Evolutionary conservation across 2,113 vertebrate genomes (phyloP).

Genomic region (Neotoma lepida): DNA sequence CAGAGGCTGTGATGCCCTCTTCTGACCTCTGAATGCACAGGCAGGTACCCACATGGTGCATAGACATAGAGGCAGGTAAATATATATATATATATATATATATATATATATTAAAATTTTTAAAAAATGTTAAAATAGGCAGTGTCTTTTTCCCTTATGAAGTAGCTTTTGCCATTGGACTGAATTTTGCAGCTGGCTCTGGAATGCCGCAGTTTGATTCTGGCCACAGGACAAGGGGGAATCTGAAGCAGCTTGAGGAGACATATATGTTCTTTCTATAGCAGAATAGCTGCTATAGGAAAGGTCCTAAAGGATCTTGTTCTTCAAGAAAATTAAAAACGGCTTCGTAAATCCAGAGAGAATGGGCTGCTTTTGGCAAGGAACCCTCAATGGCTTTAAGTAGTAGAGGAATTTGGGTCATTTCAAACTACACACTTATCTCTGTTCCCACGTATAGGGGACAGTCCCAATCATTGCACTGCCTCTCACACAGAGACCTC

Average conservation of each 20-base stretch:
- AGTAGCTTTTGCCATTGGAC: background rate
- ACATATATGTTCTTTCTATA: background rate
- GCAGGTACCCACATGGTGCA: background rate
- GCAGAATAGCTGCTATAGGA: background rate
- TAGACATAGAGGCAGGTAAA: background rate
- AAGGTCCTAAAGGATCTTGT: background rate
- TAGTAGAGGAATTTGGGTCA: slow-evolving; percentile 30
- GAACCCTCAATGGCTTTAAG: background rate
- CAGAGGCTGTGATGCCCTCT: background rate
- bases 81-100: too few relatives aligned
- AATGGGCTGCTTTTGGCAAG: slow-evolving; percentile 27
- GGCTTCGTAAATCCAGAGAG: background rate
- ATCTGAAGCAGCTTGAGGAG: background rate
- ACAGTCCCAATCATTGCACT: background rate
- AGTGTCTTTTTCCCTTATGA: background rate
- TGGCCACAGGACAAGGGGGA: background rate
- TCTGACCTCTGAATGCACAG: background rate
- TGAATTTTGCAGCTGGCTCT: background rate
- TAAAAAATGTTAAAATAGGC: background rate
- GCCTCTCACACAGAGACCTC: background rate
- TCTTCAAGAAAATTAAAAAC: slow-evolving; percentile 56
- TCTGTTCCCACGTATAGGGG: background rate
- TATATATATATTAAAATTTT: background rate
- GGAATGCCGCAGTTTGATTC: background rate
- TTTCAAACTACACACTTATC: background rate